A percentile compares a stretch with the other conserved stretches of the same genome.
phyloP scores from a whole-genome alignment of 2,113 vertebrate species.

The Larimichthys crocea region DNA sequence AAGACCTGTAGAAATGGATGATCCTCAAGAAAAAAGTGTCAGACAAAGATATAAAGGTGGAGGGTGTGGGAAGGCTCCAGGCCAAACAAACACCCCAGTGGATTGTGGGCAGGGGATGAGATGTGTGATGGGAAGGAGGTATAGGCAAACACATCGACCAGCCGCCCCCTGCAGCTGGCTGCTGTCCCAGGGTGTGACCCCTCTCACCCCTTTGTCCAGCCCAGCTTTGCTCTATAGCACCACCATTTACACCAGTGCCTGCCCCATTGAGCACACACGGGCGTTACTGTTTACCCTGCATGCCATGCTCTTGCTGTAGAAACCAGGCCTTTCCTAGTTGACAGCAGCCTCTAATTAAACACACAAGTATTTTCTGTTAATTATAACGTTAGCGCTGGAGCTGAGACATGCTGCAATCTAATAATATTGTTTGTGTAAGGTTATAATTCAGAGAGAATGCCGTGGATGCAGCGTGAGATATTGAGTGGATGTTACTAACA shows the following conservation, averaged over 20 bases:
- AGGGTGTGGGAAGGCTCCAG: slow-evolving; percentile 67
- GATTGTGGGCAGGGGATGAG: slow-evolving; percentile 39
- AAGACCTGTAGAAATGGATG: not conserved
- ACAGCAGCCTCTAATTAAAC: slow-evolving; percentile 32
- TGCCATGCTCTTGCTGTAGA: slow-evolving; percentile 31
- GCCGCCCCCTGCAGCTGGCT: slow-evolving; percentile 70
- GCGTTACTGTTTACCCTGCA: slow-evolving; percentile 64
- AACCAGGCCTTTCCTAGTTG: slow-evolving; percentile 19
- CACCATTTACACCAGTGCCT: slow-evolving; percentile 1
- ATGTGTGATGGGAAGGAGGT: slow-evolving; percentile 39
- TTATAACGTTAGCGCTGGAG: slow-evolving; percentile 21
- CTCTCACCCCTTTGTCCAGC: slow-evolving; percentile 38
- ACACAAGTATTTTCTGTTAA: slow-evolving; percentile 3
- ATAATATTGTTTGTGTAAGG: slow-evolving; percentile 27
- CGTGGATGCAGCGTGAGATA: not conserved
- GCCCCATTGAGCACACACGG: slow-evolving; percentile 56
- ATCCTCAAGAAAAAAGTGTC: not conserved
- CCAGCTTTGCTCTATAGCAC: slow-evolving; percentile 12
- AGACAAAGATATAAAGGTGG: slow-evolving; percentile 1
- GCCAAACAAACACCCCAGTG: slow-evolving; percentile 63
- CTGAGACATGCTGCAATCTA: not conserved
- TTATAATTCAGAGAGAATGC: slow-evolving; percentile 18
- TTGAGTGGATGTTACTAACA: not conserved
- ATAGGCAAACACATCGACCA: slow-evolving; percentile 62
- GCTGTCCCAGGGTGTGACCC: slow-evolving; percentile 70